Percentiles rank a stretch among this genome's conserved stretches.
phyloP scores from a whole-genome alignment of 2,888 invertebrate genomes.

The Megaustenia siamemsis region DNA sequence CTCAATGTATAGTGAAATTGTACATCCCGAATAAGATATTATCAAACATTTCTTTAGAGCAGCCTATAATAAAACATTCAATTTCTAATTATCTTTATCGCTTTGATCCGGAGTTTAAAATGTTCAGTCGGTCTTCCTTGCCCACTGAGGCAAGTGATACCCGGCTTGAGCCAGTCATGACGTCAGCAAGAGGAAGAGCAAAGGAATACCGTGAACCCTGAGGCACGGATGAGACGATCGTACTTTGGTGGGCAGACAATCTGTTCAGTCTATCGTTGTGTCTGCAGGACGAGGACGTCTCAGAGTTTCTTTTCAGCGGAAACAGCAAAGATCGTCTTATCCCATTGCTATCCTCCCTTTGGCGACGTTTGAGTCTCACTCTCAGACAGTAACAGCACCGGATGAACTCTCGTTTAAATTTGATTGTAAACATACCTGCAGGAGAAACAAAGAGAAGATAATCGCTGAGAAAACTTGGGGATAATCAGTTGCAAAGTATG shows the following conservation, averaged over 20 bases:
- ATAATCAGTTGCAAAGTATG: background rate
- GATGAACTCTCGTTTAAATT: conserved; percentile 73
- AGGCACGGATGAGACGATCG: background rate
- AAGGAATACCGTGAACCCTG: conserved; percentile 47
- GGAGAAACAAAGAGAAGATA: background rate
- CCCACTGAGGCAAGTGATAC: conserved; percentile 43
- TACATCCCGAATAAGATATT: no score
- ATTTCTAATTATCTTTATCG: no score
- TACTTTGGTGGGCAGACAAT: background rate
- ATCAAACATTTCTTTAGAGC: no score
- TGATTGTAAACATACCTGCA: conserved; percentile 75
- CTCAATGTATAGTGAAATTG: no score
- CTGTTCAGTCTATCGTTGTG: conserved; percentile 34
- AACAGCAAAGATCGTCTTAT: conserved; percentile 49
- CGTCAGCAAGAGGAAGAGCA: conserved; percentile 45
- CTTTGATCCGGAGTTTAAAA: background rate
- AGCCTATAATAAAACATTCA: no score
- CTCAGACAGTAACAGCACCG: conserved; percentile 71
- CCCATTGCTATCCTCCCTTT: conserved; percentile 38
- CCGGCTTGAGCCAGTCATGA: conserved; percentile 34
- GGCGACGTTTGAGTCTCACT: conserved; percentile 43
- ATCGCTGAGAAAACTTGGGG: no score
- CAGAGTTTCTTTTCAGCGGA: conserved; percentile 33
- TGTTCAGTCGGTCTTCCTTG: conserved; percentile 24
- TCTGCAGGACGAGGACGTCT: conserved; percentile 39